phyloP scores from a whole-genome alignment of 2,888 invertebrate species.

The Slavum lentiscoides region DNA sequence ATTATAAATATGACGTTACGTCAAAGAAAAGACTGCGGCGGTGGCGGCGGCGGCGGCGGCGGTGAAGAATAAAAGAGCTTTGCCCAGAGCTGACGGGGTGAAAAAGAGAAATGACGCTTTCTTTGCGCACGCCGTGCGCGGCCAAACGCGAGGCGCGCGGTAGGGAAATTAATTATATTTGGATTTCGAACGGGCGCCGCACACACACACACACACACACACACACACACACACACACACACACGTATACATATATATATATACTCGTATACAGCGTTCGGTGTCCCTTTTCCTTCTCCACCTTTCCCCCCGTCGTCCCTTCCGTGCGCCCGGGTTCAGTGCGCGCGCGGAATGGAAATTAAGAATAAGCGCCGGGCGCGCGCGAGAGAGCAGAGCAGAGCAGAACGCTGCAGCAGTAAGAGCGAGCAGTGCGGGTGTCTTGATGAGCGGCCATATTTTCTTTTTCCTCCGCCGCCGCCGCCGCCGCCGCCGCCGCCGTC shows the following conservation, averaged over 20 bases:
- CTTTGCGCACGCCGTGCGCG: conserved; percentile 52
- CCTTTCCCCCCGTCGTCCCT: background rate
- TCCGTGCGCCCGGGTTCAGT: background rate
- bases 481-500: too few relatives aligned
- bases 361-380: conserved; percentile 55
- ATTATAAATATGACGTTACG: conserved; percentile 33
- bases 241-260: background rate
- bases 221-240: background rate
- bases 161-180: conserved; percentile 55
- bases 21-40: conserved; percentile 35
- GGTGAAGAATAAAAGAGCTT: conserved; percentile 46
- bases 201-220: background rate
- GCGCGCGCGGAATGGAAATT: conserved; percentile 54
- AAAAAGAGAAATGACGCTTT: conserved; percentile 55
- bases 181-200: conserved; percentile 55
- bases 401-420: conserved; percentile 33
- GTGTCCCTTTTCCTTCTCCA: too few relatives aligned
- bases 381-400: conserved; percentile 22
- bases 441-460: conserved; percentile 57
- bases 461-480: conserved; percentile 55
- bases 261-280: too few relatives aligned
- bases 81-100: conserved; percentile 50
- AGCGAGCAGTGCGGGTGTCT: conserved; percentile 54
- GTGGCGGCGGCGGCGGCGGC: background rate
- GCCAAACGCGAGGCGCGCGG: conserved; percentile 20